A percentile compares a stretch with the other conserved stretches of the same genome.
These are phyloP conservation scores for Sinelater perroti DNA, from an alignment of 2,888 invertebrate genomes.

Conservation along the genomic window DNA sequence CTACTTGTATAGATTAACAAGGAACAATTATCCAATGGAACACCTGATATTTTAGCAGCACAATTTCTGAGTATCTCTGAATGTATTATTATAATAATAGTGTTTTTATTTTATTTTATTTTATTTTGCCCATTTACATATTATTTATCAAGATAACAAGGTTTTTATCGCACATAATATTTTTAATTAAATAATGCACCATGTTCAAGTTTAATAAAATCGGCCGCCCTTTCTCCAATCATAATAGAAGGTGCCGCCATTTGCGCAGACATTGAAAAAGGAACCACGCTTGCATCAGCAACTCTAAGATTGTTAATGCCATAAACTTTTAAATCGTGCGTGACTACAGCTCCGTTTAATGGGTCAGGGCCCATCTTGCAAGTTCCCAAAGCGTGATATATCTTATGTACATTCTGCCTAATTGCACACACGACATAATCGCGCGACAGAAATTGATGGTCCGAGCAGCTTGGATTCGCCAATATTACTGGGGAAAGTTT, in stretches of 20 bases:
- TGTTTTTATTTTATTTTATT: too few species aligned
- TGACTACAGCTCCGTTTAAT: conserved; percentile 69
- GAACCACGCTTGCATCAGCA: conserved; percentile 72
- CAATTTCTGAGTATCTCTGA: too few species aligned
- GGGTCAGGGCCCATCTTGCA: conserved; percentile 73
- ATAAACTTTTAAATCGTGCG: conserved; percentile 67
- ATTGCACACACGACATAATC: conserved; percentile 74
- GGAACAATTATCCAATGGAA: too few species aligned
- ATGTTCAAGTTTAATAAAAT: conserved; percentile 53
- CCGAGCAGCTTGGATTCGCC: conserved; percentile 60
- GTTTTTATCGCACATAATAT: too few species aligned
- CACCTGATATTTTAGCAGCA: too few species aligned
- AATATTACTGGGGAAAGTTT: conserved; percentile 65
- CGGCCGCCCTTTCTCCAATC: conserved; percentile 75
- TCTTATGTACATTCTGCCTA: conserved; percentile 65
- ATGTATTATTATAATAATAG: too few species aligned
- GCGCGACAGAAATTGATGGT: conserved; percentile 64
- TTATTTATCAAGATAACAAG: too few species aligned
- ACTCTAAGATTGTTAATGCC: conserved; percentile 68
- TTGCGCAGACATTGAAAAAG: conserved; percentile 70
- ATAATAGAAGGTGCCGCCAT: conserved; percentile 73
- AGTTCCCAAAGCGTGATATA: conserved; percentile 73
- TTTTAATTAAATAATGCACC: too few species aligned
- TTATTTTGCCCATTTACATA: too few species aligned
- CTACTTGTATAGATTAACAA: too few species aligned